phyloP scores from a whole-genome alignment of 2,888 invertebrate genomes.

The Mylabris sibirica region DNA sequence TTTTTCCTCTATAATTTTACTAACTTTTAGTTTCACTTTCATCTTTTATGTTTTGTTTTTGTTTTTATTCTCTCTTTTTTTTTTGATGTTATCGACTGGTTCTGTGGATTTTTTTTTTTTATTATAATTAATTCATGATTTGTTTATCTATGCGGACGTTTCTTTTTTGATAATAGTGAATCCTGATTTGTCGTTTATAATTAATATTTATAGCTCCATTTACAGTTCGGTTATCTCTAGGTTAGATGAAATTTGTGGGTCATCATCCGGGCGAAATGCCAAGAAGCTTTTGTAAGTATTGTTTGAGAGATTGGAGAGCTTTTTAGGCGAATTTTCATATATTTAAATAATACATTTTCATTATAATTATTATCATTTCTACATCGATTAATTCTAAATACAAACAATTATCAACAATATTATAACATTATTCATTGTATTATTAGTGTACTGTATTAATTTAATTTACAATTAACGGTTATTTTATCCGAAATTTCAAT shows the following conservation, averaged over 20 bases:
- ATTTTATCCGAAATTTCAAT: slow-evolving; percentile 19
- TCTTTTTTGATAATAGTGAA: slow-evolving; percentile 21
- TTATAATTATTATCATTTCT: not conserved
- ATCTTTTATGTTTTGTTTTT: slow-evolving; percentile 5
- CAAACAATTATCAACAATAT: too few species aligned
- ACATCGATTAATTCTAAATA: too few species aligned
- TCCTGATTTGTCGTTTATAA: slow-evolving; percentile 27
- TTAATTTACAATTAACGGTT: slow-evolving; percentile 18
- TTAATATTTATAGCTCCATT: slow-evolving; percentile 37
- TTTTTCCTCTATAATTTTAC: not conserved
- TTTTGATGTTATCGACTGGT: not conserved
- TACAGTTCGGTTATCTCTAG: slow-evolving; percentile 37
- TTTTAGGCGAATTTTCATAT: slow-evolving; percentile 23
- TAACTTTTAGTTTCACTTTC: not conserved
- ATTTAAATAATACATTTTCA: slow-evolving; percentile 14
- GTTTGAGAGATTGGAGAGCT: slow-evolving; percentile 29
- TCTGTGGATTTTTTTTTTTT: not conserved
- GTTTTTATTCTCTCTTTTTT: slow-evolving; percentile 10
- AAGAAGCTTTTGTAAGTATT: slow-evolving; percentile 35
- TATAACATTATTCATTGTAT: slow-evolving; percentile 14
- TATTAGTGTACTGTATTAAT: slow-evolving; percentile 30
- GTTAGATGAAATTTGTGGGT: slow-evolving; percentile 36
- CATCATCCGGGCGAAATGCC: slow-evolving; percentile 36
- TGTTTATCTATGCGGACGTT: not conserved
- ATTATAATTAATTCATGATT: not conserved